Evolutionary conservation across 2,113 vertebrate species (phyloP), one percentile per base, ranked within the genome.

Genomic region (Capreolus pygargus): DNA sequence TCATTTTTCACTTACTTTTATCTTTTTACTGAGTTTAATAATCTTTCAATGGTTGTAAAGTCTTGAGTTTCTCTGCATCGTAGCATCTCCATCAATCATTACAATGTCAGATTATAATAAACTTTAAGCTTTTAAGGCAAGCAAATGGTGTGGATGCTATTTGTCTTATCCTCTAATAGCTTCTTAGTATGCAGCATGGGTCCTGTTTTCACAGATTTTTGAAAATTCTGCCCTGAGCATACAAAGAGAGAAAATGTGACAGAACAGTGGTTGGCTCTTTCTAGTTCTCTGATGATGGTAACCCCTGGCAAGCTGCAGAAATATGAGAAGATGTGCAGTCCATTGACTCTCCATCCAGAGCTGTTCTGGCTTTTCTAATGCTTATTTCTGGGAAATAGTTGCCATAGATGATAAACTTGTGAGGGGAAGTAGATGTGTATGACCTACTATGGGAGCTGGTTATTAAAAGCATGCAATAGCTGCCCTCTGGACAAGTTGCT

Each of bases 1-100:
- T 82, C 3, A 45, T 96, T 98, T 98, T 98, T 98, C 76, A 96
- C 33, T 98, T 97, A 21, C 57, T 52, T 98, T 98, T 98, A 43
- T 45, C 6, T 95, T 97, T 91, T 64, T 36, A 30, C 83, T 98
- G 97, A 39, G 7, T 94, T 92, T 93, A 97, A 97, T 54, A 92
- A 94, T 97, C 95, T 89, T 95, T 90, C 78, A 12, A 0, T 15
- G 10, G 4, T 67, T 96, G 30, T 87, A 16, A 95, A 95, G 60
- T 15, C 82, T 96, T 97, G 55, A 58, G 25, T 78, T 95, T 98
- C 61, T 95, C 90, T 58, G 50, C 15, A 82, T 92, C 14, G 2
- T 39, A 61, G 7, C 81, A 89, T 96, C 5, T 1, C 43, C 16
- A 85, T 97, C 95, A 64, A 64, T 98, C 95, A 82, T 83, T 87